phyloP scores from a whole-genome alignment of 2,888 invertebrate genomes.

The Luffia ferchaultella region DNA sequence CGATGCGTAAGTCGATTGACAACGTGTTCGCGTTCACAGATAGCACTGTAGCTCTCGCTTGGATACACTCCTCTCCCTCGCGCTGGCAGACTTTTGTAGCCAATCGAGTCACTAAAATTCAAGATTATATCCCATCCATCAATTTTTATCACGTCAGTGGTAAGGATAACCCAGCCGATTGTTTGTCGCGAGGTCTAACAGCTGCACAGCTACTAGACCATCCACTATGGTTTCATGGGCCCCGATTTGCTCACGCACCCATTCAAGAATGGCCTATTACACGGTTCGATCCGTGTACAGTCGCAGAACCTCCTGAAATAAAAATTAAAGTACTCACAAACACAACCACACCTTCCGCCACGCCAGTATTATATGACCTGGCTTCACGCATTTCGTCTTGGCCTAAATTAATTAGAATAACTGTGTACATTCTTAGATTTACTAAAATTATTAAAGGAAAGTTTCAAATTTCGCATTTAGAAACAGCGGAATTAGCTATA shows the following conservation, averaged over 20 bases:
- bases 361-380: background rate
- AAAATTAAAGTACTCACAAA: background rate
- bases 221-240: constrained; percentile 1
- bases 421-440: constrained; percentile 1
- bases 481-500: background rate
- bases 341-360: background rate
- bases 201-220: background rate
- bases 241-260: background rate
- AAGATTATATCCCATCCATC: background rate
- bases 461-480: background rate
- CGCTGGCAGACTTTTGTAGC: constrained; percentile 4
- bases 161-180: constrained; percentile 4
- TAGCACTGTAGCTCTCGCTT: background rate
- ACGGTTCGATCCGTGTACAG: background rate
- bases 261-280: background rate
- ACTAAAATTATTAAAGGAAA: background rate
- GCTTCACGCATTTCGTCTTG: background rate
- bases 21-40: background rate
- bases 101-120: constrained; percentile 3
- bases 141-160: constrained; percentile 3
- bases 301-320: background rate
- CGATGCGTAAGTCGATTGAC: background rate
- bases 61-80: background rate
- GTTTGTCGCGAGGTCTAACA: background rate
- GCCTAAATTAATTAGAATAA: background rate